phyloP scores from a whole-genome alignment of 2,888 invertebrate genomes.

The Megalurothrips usitatus region DNA sequence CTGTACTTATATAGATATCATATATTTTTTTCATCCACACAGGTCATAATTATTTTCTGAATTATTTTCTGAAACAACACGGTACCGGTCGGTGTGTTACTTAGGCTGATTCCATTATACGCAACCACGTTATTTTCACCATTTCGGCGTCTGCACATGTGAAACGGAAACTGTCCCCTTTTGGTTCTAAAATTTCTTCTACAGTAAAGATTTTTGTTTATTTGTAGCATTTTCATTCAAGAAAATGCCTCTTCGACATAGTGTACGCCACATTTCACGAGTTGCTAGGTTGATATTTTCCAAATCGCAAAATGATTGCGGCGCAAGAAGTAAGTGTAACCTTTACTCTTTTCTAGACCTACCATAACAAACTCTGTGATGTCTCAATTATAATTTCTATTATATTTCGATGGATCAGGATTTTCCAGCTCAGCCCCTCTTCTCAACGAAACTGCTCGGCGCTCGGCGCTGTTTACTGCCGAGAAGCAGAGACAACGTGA shows the following conservation, averaged over 20 bases:
- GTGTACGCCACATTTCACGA: background rate
- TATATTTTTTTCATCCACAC: no score
- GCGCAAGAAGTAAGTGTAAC: background rate
- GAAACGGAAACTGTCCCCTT: background rate
- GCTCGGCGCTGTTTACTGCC: constrained; percentile 58
- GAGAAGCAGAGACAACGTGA: constrained; percentile 72
- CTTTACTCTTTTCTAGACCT: background rate
- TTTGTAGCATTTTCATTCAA: background rate
- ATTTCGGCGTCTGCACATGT: constrained; percentile 10
- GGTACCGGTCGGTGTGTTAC: no score
- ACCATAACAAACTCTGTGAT: no score
- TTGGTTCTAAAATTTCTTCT: background rate
- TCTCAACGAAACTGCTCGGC: background rate
- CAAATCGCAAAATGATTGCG: background rate
- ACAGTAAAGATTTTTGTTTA: background rate
- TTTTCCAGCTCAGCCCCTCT: background rate
- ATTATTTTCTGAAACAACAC: no score
- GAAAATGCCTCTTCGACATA: background rate
- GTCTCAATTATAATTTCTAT: no score
- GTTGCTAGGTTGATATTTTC: background rate
- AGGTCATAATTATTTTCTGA: no score
- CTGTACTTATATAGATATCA: no score
- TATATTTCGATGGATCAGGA: background rate
- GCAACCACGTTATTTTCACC: background rate
- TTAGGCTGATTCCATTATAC: background rate